Evolutionary conservation across 2,888 invertebrate species (phyloP), one percentile per base, ranked within the genome.

Genomic region (Leucophenga montana): DNA sequence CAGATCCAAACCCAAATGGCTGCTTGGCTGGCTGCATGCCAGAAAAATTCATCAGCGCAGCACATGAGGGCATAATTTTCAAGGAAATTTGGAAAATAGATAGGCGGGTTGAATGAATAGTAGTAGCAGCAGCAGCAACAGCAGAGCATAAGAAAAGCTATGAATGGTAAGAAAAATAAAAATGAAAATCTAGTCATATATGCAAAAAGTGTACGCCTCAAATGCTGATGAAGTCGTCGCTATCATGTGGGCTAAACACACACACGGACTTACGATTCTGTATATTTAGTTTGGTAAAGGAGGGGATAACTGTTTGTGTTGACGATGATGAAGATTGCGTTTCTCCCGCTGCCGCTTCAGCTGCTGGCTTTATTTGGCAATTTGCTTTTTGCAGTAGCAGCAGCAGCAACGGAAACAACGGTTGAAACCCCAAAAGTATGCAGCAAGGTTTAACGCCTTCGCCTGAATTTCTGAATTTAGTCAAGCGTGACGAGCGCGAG

Each of bases 31-130:
- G 79, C 73, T 67, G 69, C 54, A 59, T 77, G 79, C 81, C 81
- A 83, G 72, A 73, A 83, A 73, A 78, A 79, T 83, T 81, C 83
- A 81, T 81, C 83, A 81, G 83, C 83, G 72, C 73, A 77, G 79
- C 78, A 83, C 80, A 83, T 77, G 83, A 77, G 83, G 66, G 61
- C 59, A 59, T 59, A 59, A 59, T 59, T 33, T 59, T 50, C 50
- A 50, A 50, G 50, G 50, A n/a, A 39, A 39, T 39, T 39, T 39
- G 50, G 59, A 59, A 59, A 59, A 59, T 59, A 59, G 33, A 14
- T 31, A 18, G 59, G 59, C 59, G 59, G 31, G 59, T 18, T 50
- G n/a, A 16, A 16, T 16, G 27, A 27, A 27, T 27, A 27, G 27
- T 27, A 27, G 27, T 4, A 27, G 50, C 16, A 27, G 22, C 56